Conservation (phyloP, 2,888 invertebrate species). For the Heliconius ethilla region DNA sequence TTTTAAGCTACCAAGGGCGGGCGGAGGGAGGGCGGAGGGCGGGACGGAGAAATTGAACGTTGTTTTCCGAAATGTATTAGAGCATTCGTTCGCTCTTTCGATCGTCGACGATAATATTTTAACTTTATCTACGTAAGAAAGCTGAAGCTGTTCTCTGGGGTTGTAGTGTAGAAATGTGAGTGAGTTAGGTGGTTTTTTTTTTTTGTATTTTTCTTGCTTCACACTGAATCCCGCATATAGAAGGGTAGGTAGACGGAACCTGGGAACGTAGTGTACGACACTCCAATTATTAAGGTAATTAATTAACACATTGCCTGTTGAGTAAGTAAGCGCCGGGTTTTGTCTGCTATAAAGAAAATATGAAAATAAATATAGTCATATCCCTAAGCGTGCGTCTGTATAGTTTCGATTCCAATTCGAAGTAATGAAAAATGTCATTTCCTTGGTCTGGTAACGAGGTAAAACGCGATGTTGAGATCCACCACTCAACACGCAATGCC, state of each 20-base stretch:
- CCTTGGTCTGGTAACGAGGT: too few species aligned
- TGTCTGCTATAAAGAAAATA: too few species aligned
- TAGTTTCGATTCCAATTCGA: too few species aligned
- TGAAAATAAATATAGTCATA: too few species aligned
- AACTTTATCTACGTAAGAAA: conserved; percentile 70
- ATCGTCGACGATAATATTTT: conserved; percentile 77
- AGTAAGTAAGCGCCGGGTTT: too few species aligned
- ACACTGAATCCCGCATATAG: background rate
- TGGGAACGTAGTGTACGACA: background rate
- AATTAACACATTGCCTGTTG: too few species aligned
- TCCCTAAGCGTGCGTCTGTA: too few species aligned
- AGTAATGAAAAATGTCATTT: too few species aligned
- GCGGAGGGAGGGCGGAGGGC: conserved; percentile 2
- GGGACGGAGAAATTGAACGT: conserved; percentile 68
- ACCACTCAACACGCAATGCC: too few species aligned
- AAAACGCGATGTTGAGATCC: too few species aligned
- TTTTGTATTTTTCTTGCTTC: background rate
- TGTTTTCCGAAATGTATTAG: conserved; percentile 77
- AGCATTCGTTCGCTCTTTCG: conserved; percentile 69
- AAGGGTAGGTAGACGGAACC: background rate
- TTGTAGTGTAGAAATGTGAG: conserved; percentile 49
- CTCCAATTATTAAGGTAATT: background rate
- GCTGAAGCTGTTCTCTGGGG: conserved; percentile 57
- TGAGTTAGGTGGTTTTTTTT: conserved; percentile 5
- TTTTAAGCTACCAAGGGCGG: conserved; percentile 39